Evolutionary conservation across 1,140 invertebrate species (phyloP), one percentile per base, ranked within the genome.

Genomic region (Diorhabda carinulata): DNA sequence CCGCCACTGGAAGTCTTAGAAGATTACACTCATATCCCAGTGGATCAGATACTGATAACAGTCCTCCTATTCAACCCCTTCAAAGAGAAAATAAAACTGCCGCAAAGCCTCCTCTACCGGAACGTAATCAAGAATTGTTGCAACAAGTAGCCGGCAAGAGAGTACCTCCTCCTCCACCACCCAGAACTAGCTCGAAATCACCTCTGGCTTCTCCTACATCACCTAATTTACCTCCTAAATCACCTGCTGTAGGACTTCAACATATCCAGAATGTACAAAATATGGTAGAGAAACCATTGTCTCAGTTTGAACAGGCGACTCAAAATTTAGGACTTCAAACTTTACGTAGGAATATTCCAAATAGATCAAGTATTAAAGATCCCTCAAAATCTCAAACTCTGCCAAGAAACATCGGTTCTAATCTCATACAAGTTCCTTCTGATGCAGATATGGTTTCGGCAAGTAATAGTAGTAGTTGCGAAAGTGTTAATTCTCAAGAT

Each of bases 151-250:
- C 85, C 7, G 86, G 87, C 6, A 89, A 91, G 75, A 86, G 91
- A 68, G 88, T 92, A 41, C 92, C 92, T n/a, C 92, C 92, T 43
- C 92, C 92, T n/a, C 92, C 92, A 47, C 92, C 92, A 25, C 92
- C 92, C 8, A 85, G 92, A 62, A 93, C 92, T 60, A 92, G 90
- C 66, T 93, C 92, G 44, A 87, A 91, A 74, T 92, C 91, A 42
- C 92, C 91, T 3, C 82, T 93, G 70, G 90, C 91, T n/a, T 92
- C 91, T 57, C 91, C 92, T 3, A 91, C 90, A 43, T 86, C 86
- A 70, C 88, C 87, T 3, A 85, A 84, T 75, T 76, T 87, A 72
- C 87, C 87, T 41, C 86, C 85, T 5, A 80, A 84, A 61, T 82
- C 83, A 66, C 79, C 82, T 8, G 81, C 82, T 9, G 65, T 76